A percentile compares a stretch with the other conserved stretches of the same genome.
Conservation (phyloP, 2,888 invertebrate species). For the Patella pellucida region DNA sequence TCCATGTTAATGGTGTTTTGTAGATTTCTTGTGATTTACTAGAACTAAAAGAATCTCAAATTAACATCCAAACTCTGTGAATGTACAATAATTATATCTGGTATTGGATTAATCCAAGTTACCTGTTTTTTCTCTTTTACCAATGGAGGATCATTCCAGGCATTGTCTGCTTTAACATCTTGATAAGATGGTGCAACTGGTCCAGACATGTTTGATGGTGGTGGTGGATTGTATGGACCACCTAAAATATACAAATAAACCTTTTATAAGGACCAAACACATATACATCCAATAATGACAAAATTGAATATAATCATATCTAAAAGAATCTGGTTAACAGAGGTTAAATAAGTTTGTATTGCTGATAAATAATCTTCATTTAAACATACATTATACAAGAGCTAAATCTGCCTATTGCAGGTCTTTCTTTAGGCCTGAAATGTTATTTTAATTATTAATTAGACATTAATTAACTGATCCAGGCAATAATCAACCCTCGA, state of each 20-base stretch:
- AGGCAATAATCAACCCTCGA: too few relatives aligned
- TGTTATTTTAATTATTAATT: too few relatives aligned
- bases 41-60: too few relatives aligned
- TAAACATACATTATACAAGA: too few relatives aligned
- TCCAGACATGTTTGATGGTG: background rate
- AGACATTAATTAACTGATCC: too few relatives aligned
- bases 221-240: conserved; percentile 26
- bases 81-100: too few relatives aligned
- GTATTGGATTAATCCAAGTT: background rate
- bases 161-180: conserved; percentile 55
- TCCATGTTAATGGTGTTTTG: too few relatives aligned
- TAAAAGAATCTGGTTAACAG: too few relatives aligned
- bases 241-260: conserved; percentile 15
- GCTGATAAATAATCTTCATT: background rate
- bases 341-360: background rate
- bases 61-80: too few relatives aligned
- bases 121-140: conserved; percentile 38
- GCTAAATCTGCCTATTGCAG: too few relatives aligned
- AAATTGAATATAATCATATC: background rate
- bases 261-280: background rate
- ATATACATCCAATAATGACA: background rate
- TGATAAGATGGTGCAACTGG: conserved; percentile 52
- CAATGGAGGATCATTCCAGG: conserved; percentile 71
- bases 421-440: too few relatives aligned
- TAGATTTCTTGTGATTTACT: too few relatives aligned